A percentile compares a stretch with the other conserved stretches of the same genome.
Conservation (phyloP, 2,888 invertebrate species). For the Gortyna flavago region DNA sequence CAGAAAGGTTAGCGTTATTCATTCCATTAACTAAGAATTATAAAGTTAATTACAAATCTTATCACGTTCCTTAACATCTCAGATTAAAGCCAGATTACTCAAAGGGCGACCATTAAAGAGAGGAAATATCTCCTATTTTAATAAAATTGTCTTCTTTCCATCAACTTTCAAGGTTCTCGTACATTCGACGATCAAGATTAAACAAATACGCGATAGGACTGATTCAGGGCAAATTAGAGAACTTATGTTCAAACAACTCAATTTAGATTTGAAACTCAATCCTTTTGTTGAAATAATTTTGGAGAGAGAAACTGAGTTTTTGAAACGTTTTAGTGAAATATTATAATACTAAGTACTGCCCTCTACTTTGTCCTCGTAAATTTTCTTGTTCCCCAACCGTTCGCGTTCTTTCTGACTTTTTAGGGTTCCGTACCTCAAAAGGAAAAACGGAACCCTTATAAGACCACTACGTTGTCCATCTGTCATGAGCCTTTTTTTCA, state of each 20-base stretch:
- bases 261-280: slow-evolving; percentile 33
- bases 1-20: slow-evolving; percentile 24
- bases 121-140: slow-evolving; percentile 45
- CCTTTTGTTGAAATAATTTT: slow-evolving; percentile 37
- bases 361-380: background rate
- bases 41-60: slow-evolving; percentile 54
- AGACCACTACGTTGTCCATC: too few species aligned
- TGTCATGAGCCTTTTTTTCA: too few species aligned
- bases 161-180: slow-evolving; percentile 16
- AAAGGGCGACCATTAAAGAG: slow-evolving; percentile 45
- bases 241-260: slow-evolving; percentile 44
- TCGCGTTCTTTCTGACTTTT: too few species aligned
- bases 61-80: slow-evolving; percentile 59
- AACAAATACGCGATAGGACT: slow-evolving; percentile 16
- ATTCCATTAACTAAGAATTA: slow-evolving; percentile 54
- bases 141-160: slow-evolving; percentile 32
- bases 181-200: slow-evolving; percentile 21
- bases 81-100: slow-evolving; percentile 55
- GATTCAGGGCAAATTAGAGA: slow-evolving; percentile 30
- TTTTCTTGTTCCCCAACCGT: too few species aligned
- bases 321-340: slow-evolving; percentile 22
- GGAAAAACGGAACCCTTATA: too few species aligned
- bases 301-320: background rate
- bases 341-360: background rate
- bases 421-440: too few species aligned